These are phyloP conservation scores for Felis chaus DNA, from an alignment of 2,113 vertebrate species.

Conservation along the genomic window DNA sequence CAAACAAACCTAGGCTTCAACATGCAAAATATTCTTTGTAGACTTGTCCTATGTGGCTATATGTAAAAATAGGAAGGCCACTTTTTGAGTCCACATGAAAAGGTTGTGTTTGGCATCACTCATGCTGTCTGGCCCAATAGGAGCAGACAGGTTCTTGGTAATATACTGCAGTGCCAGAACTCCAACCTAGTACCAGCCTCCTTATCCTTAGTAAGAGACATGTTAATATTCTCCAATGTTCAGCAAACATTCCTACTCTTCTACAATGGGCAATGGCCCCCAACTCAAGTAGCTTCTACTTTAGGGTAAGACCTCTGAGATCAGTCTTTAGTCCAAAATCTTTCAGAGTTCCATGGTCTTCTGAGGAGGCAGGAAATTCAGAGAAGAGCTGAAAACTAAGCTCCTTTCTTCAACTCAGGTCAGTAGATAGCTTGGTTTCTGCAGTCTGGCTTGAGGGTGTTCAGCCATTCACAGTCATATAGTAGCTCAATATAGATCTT, in stretches of 20 bases:
- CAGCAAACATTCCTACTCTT: neutral
- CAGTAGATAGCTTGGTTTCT: slow-evolving; percentile 34
- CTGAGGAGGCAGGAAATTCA: slow-evolving; percentile 20
- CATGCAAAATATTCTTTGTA: slow-evolving; percentile 65
- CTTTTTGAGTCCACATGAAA: neutral
- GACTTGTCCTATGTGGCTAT: slow-evolving; percentile 36
- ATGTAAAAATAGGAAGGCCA: slow-evolving; percentile 3
- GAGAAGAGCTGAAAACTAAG: slow-evolving; percentile 32
- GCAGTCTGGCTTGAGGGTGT: slow-evolving; percentile 36
- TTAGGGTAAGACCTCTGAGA: neutral
- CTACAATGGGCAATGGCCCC: neutral
- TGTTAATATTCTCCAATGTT: slow-evolving; percentile 18
- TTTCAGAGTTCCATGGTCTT: slow-evolving; percentile 7
- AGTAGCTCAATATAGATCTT: neutral
- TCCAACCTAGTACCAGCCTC: neutral
- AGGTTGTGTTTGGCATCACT: neutral
- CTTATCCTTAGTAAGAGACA: slow-evolving; percentile 24
- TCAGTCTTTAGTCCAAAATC: neutral
- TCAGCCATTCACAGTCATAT: slow-evolving; percentile 49
- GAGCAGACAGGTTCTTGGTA: neutral
- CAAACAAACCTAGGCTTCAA: slow-evolving; percentile 45
- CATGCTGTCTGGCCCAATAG: neutral
- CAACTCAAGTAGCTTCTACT: neutral
- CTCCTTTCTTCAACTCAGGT: slow-evolving; percentile 24
- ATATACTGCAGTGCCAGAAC: neutral